Conservation (phyloP, 2,113 vertebrate genomes). For the Rallus limicola region DNA sequence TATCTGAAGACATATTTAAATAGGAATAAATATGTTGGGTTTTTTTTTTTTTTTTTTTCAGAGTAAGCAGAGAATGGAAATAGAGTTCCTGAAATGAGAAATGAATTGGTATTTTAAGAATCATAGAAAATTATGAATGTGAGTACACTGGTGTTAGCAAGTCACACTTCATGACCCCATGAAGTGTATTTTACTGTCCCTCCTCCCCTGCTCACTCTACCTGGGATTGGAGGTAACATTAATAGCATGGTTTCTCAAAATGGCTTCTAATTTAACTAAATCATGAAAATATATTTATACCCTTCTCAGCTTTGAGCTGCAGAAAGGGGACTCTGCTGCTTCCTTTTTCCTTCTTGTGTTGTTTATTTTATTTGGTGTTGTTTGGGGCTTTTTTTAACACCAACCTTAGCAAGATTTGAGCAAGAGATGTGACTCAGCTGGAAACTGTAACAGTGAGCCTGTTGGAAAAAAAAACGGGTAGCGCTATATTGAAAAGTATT, state of each 20-base stretch:
- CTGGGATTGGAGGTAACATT: background rate
- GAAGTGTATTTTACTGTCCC: background rate
- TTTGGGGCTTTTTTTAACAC: background rate
- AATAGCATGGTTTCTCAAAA: background rate
- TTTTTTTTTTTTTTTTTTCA: background rate
- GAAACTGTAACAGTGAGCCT: background rate
- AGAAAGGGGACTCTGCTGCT: background rate
- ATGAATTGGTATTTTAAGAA: background rate
- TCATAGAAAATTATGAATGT: background rate
- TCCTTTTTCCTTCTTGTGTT: background rate
- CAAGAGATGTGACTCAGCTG: background rate
- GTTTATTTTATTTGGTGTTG: background rate
- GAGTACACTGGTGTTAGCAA: background rate
- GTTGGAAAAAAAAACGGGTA: background rate
- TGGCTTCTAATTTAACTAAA: background rate
- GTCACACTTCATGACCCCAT: background rate
- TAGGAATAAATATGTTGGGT: background rate
- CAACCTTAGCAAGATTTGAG: background rate
- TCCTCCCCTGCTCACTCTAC: background rate
- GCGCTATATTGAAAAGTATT: background rate
- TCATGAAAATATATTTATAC: background rate
- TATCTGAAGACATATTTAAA: background rate
- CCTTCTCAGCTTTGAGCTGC: background rate
- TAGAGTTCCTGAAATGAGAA: background rate
- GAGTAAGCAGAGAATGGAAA: background rate